Percentiles rank a stretch among this genome's conserved stretches.
These are phyloP conservation scores for Thelaira solivaga DNA, from an alignment of 2,888 invertebrate species.

Conservation along the genomic window DNA sequence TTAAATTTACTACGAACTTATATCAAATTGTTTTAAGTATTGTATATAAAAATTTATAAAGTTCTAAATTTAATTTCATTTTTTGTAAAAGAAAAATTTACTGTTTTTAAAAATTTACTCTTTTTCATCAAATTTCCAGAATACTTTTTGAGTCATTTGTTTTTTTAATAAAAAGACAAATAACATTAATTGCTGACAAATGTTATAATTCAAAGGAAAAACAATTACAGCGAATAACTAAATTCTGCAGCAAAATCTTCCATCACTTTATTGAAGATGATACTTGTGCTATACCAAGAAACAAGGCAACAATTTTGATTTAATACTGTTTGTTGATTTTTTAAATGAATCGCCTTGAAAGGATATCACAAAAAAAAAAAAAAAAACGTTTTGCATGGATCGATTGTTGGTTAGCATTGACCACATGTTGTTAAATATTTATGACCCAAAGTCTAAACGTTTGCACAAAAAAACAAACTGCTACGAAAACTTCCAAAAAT, in stretches of 20 bases:
- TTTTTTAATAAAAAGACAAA: neutral
- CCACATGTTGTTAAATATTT: constrained; percentile 57
- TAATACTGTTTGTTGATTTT: constrained; percentile 26
- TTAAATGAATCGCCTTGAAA: constrained; percentile 19
- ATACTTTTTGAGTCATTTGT: neutral
- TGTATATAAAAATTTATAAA: too few species aligned
- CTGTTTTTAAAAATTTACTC: too few species aligned
- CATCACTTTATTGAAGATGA: constrained; percentile 48
- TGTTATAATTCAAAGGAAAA: constrained; percentile 29
- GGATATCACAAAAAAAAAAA: too few species aligned
- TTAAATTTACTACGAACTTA: too few species aligned
- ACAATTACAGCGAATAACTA: constrained; percentile 18
- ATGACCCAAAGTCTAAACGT: constrained; percentile 32
- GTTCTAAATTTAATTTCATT: too few species aligned
- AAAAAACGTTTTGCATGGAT: constrained; percentile 18
- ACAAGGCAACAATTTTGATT: constrained; percentile 16
- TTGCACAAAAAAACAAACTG: constrained; percentile 22
- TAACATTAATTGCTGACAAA: neutral
- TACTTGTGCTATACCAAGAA: neutral
- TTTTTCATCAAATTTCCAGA: too few species aligned
- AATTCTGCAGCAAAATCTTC: constrained; percentile 19
- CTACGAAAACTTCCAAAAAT: neutral
- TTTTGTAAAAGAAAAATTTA: too few species aligned
- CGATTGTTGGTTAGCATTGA: constrained; percentile 4
- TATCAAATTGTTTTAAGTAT: too few species aligned